phyloP scores from a whole-genome alignment of 1,140 invertebrate species.

The Drosophila nikananu region DNA sequence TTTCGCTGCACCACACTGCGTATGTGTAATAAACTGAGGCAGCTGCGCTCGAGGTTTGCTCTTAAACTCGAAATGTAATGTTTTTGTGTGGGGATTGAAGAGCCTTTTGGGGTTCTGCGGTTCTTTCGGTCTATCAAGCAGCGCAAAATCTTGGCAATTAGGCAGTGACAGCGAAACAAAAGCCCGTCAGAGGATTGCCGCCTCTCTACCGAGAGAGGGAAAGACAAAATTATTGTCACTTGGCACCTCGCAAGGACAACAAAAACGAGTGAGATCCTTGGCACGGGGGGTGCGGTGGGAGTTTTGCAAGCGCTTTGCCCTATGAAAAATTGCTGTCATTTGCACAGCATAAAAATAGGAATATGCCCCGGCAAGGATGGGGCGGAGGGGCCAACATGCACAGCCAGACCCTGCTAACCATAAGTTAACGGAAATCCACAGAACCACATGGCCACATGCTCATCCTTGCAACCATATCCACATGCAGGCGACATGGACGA shows the following conservation, averaged over 20 bases:
- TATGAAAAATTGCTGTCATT: slow-evolving; percentile 84
- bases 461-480: slow-evolving; percentile 60
- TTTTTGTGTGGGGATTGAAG: neutral
- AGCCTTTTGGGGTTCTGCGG: slow-evolving; percentile 13
- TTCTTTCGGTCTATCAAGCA: slow-evolving; percentile 47
- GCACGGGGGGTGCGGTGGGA: neutral
- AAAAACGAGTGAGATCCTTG: slow-evolving; percentile 25
- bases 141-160: slow-evolving; percentile 76
- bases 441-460: slow-evolving; percentile 75
- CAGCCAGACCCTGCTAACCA: slow-evolving; percentile 66
- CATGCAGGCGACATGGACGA: slow-evolving; percentile 72
- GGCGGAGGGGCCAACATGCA: slow-evolving; percentile 14
- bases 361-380: slow-evolving; percentile 34
- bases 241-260: slow-evolving; percentile 69
- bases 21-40: slow-evolving; percentile 61
- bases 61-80: slow-evolving; percentile 22
- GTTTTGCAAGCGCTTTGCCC: slow-evolving; percentile 73
- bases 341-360: slow-evolving; percentile 83
- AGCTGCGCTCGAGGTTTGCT: slow-evolving; percentile 45
- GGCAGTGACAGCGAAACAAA: slow-evolving; percentile 74
- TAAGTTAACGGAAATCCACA: slow-evolving; percentile 83
- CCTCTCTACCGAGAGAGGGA: slow-evolving; percentile 40
- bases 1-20: slow-evolving; percentile 59
- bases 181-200: slow-evolving; percentile 30
- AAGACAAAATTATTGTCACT: slow-evolving; percentile 78